These are phyloP conservation scores for Lepidurus apus DNA, from an alignment of 1,140 invertebrate species.

Conservation along the genomic window DNA sequence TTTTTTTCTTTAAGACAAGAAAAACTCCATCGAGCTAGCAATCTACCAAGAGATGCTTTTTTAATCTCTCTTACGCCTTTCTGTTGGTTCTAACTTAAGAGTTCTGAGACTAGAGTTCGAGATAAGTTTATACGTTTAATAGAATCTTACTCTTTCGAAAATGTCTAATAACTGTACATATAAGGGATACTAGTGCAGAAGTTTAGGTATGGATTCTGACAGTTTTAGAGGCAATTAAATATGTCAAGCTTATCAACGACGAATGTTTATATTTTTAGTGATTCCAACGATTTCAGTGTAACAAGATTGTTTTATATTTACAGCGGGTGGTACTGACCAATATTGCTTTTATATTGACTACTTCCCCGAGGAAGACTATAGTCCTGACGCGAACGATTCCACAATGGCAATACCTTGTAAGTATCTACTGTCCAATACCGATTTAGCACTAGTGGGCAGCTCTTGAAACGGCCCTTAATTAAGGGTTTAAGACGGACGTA, in stretches of 20 bases:
- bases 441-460: not conserved
- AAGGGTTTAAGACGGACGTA: not conserved
- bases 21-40: too few relatives aligned
- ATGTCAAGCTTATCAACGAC: not conserved
- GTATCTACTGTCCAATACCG: slow-evolving; percentile 44
- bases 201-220: not conserved
- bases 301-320: slow-evolving; percentile 32
- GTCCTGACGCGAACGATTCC: slow-evolving; percentile 76
- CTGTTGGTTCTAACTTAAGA: too few relatives aligned
- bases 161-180: too few relatives aligned
- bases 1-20: too few relatives aligned
- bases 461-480: not conserved
- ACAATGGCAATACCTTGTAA: slow-evolving; percentile 84
- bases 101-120: too few relatives aligned
- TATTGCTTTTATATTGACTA: slow-evolving; percentile 76
- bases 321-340: slow-evolving; percentile 43
- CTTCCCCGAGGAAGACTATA: slow-evolving; percentile 74
- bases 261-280: too few relatives aligned
- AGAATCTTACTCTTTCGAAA: too few relatives aligned
- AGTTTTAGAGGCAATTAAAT: not conserved
- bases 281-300: not conserved
- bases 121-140: too few relatives aligned
- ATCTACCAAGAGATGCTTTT: too few relatives aligned
- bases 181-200: too few relatives aligned
- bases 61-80: too few relatives aligned